These are phyloP conservation scores for Cyaniris semiargus DNA, from an alignment of 2,888 invertebrate genomes.

Conservation along the genomic window DNA sequence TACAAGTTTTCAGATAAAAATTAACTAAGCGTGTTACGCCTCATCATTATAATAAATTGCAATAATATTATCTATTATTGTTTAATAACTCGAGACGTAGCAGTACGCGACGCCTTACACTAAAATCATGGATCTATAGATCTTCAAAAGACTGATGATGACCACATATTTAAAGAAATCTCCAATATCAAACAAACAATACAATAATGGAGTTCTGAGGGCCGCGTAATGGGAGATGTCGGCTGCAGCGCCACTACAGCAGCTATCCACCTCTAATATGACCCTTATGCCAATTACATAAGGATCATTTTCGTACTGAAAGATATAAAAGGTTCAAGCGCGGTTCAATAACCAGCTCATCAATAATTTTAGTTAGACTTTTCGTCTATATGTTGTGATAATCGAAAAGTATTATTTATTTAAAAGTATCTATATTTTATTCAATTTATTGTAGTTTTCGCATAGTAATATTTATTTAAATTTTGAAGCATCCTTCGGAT, in stretches of 20 bases:
- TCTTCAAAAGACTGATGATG: neutral
- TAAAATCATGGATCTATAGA: no score
- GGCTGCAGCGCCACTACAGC: slow-evolving; percentile 11
- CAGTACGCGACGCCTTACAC: no score
- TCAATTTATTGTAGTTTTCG: no score
- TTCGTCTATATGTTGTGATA: neutral
- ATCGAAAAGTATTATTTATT: neutral
- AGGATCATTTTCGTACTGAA: neutral
- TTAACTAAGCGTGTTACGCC: no score
- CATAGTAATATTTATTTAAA: no score
- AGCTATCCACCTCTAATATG: neutral
- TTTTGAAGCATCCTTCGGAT: no score
- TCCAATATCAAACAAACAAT: slow-evolving; percentile 9
- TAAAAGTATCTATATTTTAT: no score
- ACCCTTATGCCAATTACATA: neutral
- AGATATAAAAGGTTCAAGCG: neutral
- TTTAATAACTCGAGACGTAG: no score
- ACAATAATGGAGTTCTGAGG: slow-evolving; percentile 5
- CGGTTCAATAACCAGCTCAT: neutral
- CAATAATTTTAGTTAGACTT: neutral
- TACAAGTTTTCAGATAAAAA: no score
- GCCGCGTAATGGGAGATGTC: slow-evolving; percentile 26
- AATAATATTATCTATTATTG: no score
- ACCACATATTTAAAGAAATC: neutral
- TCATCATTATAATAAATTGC: no score